phyloP scores from a whole-genome alignment of 2,113 vertebrate species.

The Mixornis gularis region DNA sequence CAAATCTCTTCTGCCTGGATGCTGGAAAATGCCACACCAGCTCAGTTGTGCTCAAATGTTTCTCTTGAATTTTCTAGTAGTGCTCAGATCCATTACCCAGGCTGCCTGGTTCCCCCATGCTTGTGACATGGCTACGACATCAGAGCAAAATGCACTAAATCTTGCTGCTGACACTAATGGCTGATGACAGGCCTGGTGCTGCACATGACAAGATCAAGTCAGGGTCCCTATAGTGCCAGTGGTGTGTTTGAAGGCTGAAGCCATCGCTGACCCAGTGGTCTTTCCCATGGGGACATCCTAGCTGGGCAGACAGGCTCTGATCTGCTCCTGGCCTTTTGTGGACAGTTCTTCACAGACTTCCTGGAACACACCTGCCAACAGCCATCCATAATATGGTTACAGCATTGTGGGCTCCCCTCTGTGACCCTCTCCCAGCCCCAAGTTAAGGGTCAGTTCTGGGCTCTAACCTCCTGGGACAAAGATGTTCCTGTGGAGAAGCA shows the following conservation, averaged over 20 bases:
- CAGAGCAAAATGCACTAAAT: not conserved
- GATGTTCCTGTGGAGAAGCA: not conserved
- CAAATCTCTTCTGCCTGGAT: not conserved
- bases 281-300: not conserved
- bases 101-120: not conserved
- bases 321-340: not conserved
- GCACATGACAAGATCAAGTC: not conserved
- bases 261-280: rapidly evolving
- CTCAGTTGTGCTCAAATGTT: not conserved
- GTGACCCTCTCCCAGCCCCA: not conserved
- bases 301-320: not conserved
- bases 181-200: not conserved
- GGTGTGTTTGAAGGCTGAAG: not conserved
- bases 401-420: not conserved
- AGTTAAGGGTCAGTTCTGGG: not conserved
- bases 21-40: not conserved
- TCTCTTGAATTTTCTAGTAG: not conserved
- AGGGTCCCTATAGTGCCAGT: not conserved
- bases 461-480: not conserved
- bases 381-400: rapidly evolving
- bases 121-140: not conserved
- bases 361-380: not conserved
- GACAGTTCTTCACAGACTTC: not conserved
- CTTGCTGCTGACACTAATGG: not conserved
- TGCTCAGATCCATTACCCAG: not conserved